Conservation (phyloP, 23 tunicate genomes). For the Corella eumyota region DNA sequence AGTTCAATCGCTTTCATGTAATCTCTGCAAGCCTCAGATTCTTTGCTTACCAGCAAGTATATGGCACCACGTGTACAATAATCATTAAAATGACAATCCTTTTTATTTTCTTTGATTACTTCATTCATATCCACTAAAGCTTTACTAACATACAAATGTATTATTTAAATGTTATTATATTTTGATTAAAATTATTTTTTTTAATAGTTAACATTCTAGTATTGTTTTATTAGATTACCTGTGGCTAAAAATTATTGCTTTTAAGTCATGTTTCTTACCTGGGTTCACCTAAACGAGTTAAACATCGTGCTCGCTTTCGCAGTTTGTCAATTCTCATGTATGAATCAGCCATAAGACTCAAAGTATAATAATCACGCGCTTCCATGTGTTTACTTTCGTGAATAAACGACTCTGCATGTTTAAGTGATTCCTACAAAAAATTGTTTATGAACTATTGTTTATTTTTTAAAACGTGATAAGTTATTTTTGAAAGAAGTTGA, state of each 20-base stretch:
- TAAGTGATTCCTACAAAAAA: conserved; percentile 37
- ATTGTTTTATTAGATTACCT: too few species aligned
- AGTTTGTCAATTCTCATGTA: conserved; percentile 29
- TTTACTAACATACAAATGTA: conserved; percentile 15
- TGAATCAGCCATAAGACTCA: conserved; percentile 58
- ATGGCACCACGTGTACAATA: conserved; percentile 51
- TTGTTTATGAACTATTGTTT: not conserved
- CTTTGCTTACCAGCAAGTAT: conserved; percentile 42
- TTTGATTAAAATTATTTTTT: too few species aligned
- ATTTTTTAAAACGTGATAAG: not conserved
- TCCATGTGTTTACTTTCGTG: conserved; percentile 25
- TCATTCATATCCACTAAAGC: conserved; percentile 51
- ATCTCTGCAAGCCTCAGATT: conserved; percentile 57
- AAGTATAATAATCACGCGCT: conserved; percentile 42
- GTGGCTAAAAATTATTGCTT: too few species aligned
- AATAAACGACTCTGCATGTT: conserved; percentile 26
- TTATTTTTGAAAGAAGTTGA: not conserved
- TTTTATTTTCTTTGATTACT: conserved; percentile 47
- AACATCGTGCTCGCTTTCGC: conserved; percentile 51
- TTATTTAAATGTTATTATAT: not conserved
- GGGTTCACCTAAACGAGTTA: conserved; percentile 33
- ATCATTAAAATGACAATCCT: conserved; percentile 31
- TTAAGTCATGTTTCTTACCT: conserved; percentile 14
- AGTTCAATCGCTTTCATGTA: conserved; percentile 49
- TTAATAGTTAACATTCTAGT: too few species aligned